Base-by-base conservation (phyloP, 1,140 invertebrate genomes). In the Fopius arisanus region DNA sequence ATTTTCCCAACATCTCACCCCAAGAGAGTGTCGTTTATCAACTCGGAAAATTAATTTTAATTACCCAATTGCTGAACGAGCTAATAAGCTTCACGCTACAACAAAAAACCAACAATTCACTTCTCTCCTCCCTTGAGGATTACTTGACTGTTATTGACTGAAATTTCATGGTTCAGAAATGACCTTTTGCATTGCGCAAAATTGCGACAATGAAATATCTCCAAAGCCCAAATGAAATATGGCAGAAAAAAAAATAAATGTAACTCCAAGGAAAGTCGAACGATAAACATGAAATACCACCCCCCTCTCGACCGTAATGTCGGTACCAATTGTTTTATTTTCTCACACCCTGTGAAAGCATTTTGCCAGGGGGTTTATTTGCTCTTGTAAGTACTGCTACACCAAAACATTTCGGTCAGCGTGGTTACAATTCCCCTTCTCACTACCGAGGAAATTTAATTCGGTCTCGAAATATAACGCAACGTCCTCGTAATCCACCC, bases 381-480 rank as follows among this genome's bases (percentile, higher is more conserved):
- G 63, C 41, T 29, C 26, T n/a, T 29, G 54, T 31, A 70, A 67
- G 33, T 40, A 21, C 43, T 26, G 31, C 33, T 26, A 70, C 54
- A 5, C 62, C 67, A 67, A 69, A 62, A 48, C 41, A 43, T 54
- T 75, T 76, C 54, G 79, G 76, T 77, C 73, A 75, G 41, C 72
- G 73, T 33, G 77, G 79, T 71, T 75, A 74, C 72, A 70, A 48
- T 43, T 69, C 62, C n/a, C 29, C 29, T 65, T 31, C 29, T 65
- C 23, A 29, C 41, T 67, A 41, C 63, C 70, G 70, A 75, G 72
- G 72, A 79, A 79, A 80, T 80, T 80, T 77, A 78, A 79, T 81
- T 80, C 75, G 75, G 77, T 67, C 66, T 74, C 71, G 78, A 78
- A 79, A 81, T 79, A 80, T 71, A 75, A 78, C 70, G 74, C 70